These are phyloP conservation scores for Bucco capensis DNA, from an alignment of 2,113 vertebrate species.

Conservation along the genomic window DNA sequence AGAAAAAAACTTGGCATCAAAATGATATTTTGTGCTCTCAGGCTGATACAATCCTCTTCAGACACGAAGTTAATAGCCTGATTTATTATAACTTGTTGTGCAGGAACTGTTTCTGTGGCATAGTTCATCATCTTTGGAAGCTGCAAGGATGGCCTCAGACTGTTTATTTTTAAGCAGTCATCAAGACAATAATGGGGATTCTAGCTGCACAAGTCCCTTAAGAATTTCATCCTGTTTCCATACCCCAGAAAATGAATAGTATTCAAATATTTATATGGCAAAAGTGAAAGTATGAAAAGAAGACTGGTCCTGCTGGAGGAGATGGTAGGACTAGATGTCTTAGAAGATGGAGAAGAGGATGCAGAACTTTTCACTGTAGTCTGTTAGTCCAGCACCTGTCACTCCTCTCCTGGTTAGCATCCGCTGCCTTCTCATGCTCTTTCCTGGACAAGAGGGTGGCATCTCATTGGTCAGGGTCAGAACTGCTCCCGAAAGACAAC, in stretches of 20 bases:
- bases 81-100: slow-evolving; percentile 29
- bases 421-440: not conserved
- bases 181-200: not conserved
- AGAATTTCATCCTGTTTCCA: slow-evolving; percentile 13
- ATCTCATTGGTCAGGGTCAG: not conserved
- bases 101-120: not conserved
- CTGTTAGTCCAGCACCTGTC: not conserved
- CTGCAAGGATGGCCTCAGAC: not conserved
- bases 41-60: slow-evolving; percentile 16
- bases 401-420: not conserved
- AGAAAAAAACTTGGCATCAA: slow-evolving; percentile 22
- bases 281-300: not conserved
- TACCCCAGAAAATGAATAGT: not conserved
- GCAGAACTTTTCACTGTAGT: not conserved
- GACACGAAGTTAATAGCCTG: not conserved
- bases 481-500: not conserved
- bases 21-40: not conserved
- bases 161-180: not conserved
- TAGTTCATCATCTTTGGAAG: slow-evolving; percentile 29
- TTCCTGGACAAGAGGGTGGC: not conserved
- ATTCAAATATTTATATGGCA: not conserved
- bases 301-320: not conserved
- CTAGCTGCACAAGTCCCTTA: not conserved
- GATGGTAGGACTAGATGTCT: not conserved
- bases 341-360: not conserved